A percentile compares a stretch with the other conserved stretches of the same genome.
Conservation (phyloP, 2,888 invertebrate species). For the Macrophya alboannulata region DNA sequence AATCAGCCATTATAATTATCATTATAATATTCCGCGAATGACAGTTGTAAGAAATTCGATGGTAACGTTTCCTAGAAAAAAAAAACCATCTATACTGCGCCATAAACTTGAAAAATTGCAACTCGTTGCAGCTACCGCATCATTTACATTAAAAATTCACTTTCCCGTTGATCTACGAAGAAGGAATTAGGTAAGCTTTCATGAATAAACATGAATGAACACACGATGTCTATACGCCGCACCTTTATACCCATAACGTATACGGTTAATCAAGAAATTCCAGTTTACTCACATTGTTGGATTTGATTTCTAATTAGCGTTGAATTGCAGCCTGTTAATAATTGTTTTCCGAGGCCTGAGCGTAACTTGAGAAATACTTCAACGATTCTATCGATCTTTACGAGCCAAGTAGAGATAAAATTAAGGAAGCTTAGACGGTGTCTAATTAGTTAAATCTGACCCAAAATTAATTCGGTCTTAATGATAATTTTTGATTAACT, state of each 20-base stretch:
- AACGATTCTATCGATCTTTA: constrained; percentile 19
- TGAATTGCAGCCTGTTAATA: background rate
- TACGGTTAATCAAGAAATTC: constrained; percentile 26
- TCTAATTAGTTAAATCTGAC: background rate
- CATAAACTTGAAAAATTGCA: background rate
- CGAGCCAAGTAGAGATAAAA: background rate
- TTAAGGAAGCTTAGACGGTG: background rate
- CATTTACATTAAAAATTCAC: background rate
- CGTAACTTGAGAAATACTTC: background rate
- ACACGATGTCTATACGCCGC: background rate
- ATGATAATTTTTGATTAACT: background rate
- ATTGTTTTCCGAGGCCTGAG: background rate
- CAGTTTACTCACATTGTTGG: background rate
- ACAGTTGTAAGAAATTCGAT: background rate
- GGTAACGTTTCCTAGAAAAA: background rate
- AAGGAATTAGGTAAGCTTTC: constrained; percentile 3
- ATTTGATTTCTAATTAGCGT: constrained; percentile 31
- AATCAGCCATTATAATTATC: background rate
- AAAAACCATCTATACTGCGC: background rate
- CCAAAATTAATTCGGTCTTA: background rate
- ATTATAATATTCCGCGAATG: background rate
- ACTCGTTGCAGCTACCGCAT: background rate
- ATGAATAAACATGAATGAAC: constrained; percentile 32
- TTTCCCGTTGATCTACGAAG: constrained; percentile 9
- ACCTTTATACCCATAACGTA: background rate